Evolutionary conservation across 1,140 invertebrate species (phyloP), one percentile per base, ranked within the genome.

Genomic region (Tyrophagus putrescentiae): DNA sequence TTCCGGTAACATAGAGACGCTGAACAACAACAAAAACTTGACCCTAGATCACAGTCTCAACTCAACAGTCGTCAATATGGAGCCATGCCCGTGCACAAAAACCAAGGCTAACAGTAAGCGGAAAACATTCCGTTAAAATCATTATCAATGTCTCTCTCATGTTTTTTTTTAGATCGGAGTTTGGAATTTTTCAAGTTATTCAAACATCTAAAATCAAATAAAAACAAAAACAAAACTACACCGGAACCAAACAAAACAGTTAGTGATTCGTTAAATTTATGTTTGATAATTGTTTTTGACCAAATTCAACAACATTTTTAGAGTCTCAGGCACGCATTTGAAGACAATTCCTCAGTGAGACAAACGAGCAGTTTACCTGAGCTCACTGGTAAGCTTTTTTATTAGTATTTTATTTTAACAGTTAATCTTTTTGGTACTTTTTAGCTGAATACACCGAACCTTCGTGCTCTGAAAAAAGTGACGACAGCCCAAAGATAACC

Each of bases 371-470:
- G 45, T 48, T 29, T 48, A 21, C 45, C 45, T 29, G 45, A 48
- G 13, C 31, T 48, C 21, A 21, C 45, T 29, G 45, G 45, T 48
- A 29, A 48, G 45, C 31, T 7, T 25, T 7, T 29, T 48, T 21
- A 25, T 48, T 48, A 7, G 23, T 21, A 48, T 29, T 25, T 21
- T 18, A 21, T 18, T 29, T 48, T 6, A 48, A 25, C 23, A 21
- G 6, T 21, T 7, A 7, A 48, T 48, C 31, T 21, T 9, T 48
- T 56, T n/a, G n/a, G n/a, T n/a, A 7, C 9, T 50, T 41, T 32
- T 56, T 25, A 39, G 45, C 89, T 90, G 25, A 87, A 91, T 78
- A 93, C 90, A 4, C 90, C 91, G 62, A 48, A 48, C 18, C 84
- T 87, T 64, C 85, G 87, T 29, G 90, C 93, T 75, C 87, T n/a